phyloP scores from a whole-genome alignment of 2,888 invertebrate genomes.

The Dromius quadrimaculatus region DNA sequence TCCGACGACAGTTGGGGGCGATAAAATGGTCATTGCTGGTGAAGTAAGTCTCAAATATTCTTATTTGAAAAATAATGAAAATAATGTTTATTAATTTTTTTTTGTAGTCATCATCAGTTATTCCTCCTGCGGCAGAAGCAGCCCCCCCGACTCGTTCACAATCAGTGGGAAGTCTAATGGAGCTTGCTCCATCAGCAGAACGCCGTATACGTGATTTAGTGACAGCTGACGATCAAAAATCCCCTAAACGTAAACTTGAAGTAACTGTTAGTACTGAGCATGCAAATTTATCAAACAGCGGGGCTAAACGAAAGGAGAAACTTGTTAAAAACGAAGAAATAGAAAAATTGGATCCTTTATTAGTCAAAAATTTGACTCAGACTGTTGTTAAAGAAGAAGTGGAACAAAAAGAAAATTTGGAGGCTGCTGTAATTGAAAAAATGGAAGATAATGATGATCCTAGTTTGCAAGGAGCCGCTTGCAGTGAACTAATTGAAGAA shows the following conservation, averaged over 20 bases:
- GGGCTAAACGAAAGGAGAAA: conserved; percentile 75
- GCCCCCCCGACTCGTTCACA: conserved; percentile 69
- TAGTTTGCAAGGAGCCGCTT: conserved; percentile 64
- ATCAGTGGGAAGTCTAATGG: conserved; percentile 81
- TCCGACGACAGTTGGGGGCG: conserved; percentile 78
- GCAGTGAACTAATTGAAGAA: conserved; percentile 66
- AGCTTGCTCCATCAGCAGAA: conserved; percentile 79
- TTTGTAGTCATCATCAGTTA: conserved; percentile 31
- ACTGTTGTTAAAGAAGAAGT: conserved; percentile 43
- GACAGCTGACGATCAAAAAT: conserved; percentile 70
- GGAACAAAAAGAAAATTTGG: conserved; percentile 32
- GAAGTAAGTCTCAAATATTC: conserved; percentile 61
- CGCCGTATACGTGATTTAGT: conserved; percentile 80
- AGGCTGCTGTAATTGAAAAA: conserved; percentile 60
- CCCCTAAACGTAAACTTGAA: conserved; percentile 82
- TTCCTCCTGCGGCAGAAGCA: conserved; percentile 57
- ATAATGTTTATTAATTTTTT: conserved; percentile 29
- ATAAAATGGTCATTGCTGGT: conserved; percentile 78
- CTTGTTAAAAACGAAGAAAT: conserved; percentile 60
- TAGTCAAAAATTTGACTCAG: conserved; percentile 51
- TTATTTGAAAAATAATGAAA: conserved; percentile 11
- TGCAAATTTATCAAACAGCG: conserved; percentile 65
- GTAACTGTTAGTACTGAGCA: conserved; percentile 80
- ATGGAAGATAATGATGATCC: conserved; percentile 61
- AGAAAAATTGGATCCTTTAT: background rate